Base-by-base conservation (phyloP, 2,888 invertebrate species). In the Erynnis tages region DNA sequence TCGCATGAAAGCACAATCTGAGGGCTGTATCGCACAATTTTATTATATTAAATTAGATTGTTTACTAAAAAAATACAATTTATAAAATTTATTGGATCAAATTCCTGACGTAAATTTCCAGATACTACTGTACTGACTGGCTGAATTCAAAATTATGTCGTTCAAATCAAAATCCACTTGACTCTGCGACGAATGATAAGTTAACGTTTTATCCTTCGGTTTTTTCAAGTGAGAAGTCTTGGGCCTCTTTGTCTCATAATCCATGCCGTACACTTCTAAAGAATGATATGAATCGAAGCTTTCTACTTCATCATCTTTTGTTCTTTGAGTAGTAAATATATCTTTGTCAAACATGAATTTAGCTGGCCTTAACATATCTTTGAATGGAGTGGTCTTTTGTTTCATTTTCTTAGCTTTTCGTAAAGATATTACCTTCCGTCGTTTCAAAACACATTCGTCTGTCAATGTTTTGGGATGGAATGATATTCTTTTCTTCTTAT, bases 191-290 rank as follows among this genome's bases (percentile, higher is more conserved):
- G 62, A 63, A 23, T 60, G 60, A 13, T 62, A 66, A 2, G 59
- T 56, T 2, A 62, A 50, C 6, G 53, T 29, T 0, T 54, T 23
- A 7, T 58, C 53, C 29, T 58, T 25, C 11, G 23, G 1, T 19
- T n/a, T 62, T 3, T 47, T 38, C 1, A 34, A n/a, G n/a, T 29
- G 7, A 21, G 29, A 11, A 1, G 8, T 34, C 32, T 52, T 55
- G 0, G 37, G 48, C 3, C 5, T 23, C 0, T 56, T 46, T 5
- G 44, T 44, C 47, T 72, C 66, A 7, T 68, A 73, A 44, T 76
- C 72, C 7, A 58, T 72, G 0, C 69, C 72, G 4, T 62, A 65
- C 0, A 80, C 79, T 60, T 73, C 60, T 16, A 80, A 52, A 0
- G 79, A 77, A 54, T 71, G 72, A 4, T 54, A 41, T 0, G 77